Percentiles rank a stretch among this genome's conserved stretches.
These are phyloP conservation scores for Lasioglossum zephyrum DNA, from an alignment of 2,888 invertebrate species.

Conservation along the genomic window DNA sequence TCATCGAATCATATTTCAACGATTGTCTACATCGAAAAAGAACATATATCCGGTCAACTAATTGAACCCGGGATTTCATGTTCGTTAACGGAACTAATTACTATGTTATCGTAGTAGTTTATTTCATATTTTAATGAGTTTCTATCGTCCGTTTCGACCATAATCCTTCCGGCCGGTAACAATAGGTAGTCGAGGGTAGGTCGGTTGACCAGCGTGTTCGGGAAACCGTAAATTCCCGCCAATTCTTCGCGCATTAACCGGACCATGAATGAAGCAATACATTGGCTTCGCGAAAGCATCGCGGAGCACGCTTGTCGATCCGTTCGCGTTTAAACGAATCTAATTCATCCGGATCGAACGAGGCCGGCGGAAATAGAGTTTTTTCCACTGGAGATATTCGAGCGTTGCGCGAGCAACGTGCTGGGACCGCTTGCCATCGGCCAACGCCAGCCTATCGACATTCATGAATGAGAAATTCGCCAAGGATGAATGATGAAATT, in stretches of 20 bases:
- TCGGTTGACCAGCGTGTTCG: slow-evolving; percentile 7
- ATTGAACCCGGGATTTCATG: neutral
- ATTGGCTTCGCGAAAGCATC: neutral
- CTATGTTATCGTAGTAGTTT: neutral
- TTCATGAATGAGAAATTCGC: slow-evolving; percentile 2
- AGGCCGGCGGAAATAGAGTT: neutral
- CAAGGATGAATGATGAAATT: neutral
- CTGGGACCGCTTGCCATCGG: neutral
- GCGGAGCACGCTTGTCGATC: neutral
- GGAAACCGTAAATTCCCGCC: slow-evolving; percentile 52
- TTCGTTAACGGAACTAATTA: neutral
- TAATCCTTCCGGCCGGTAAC: neutral
- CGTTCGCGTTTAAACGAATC: neutral
- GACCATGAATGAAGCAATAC: neutral
- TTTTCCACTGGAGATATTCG: neutral
- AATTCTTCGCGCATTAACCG: slow-evolving; percentile 36
- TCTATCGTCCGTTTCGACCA: neutral
- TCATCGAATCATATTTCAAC: neutral
- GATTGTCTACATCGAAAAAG: neutral
- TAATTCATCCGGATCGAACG: slow-evolving; percentile 4
- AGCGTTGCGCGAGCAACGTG: neutral
- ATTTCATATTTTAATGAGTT: neutral
- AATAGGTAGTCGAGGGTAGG: neutral
- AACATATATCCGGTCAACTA: neutral
- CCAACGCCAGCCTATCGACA: neutral